Evolutionary conservation across 2,888 invertebrate genomes (phyloP).

Genomic region (Hyposoter dolosus): DNA sequence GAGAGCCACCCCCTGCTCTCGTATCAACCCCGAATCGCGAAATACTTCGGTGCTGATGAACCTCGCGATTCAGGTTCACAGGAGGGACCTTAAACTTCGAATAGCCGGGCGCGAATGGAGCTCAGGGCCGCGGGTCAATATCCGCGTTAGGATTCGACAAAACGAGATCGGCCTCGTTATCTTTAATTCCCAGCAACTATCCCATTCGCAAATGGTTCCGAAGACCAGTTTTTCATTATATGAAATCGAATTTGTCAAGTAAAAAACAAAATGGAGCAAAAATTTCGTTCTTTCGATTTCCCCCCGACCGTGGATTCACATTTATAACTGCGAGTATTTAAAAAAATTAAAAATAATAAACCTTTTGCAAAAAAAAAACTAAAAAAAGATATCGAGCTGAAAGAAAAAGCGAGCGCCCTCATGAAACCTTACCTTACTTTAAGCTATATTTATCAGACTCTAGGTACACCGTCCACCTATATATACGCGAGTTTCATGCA

Average conservation of each 20-base stretch:
- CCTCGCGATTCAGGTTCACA: conserved; percentile 67
- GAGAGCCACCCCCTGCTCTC: conserved; percentile 16
- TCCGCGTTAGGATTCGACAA: conserved; percentile 65
- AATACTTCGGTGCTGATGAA: conserved; percentile 67
- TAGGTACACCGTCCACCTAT: conserved; percentile 30
- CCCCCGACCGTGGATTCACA: too few relatives aligned
- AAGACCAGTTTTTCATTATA: neutral
- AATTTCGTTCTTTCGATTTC: neutral
- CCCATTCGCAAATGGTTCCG: neutral
- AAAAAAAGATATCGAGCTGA: conserved; percentile 6
- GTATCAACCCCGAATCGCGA: neutral
- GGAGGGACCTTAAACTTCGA: conserved; percentile 76
- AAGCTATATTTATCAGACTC: conserved; percentile 21
- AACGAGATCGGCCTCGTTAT: conserved; percentile 26
- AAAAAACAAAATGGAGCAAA: neutral
- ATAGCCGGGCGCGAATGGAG: neutral
- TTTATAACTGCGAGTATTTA: neutral
- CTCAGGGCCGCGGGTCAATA: conserved; percentile 71
- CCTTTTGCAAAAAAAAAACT: neutral
- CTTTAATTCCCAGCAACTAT: conserved; percentile 12
- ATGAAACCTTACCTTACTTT: conserved; percentile 34
- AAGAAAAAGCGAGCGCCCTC: conserved; percentile 54
- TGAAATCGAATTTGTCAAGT: neutral
- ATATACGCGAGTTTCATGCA: conserved; percentile 40
- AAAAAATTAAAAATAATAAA: neutral